These are phyloP conservation scores for Lucilia sericata DNA, from an alignment of 1,140 invertebrate genomes.

Conservation along the genomic window DNA sequence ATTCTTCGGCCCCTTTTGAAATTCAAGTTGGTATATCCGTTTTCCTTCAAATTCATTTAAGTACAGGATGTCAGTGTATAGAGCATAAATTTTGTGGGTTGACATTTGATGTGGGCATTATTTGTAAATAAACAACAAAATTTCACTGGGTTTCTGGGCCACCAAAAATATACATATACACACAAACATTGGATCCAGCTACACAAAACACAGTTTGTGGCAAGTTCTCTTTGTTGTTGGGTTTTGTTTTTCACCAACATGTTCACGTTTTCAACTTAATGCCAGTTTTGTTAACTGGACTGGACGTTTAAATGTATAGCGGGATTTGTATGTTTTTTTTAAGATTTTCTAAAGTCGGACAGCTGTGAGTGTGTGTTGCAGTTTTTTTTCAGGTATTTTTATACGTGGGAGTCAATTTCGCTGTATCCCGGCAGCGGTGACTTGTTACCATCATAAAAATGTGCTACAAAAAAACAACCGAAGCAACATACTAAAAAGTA, in stretches of 20 bases:
- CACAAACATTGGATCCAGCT: background rate
- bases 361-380: background rate
- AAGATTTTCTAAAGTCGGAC: background rate
- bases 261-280: conserved; percentile 28
- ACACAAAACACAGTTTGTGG: background rate
- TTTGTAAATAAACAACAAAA: conserved; percentile 10
- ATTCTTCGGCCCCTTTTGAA: background rate
- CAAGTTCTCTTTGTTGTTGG: conserved; percentile 8
- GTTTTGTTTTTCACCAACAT: background rate
- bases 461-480: background rate
- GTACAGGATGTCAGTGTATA: background rate
- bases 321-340: conserved; percentile 17
- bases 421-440: background rate
- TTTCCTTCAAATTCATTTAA: background rate
- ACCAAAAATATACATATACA: conserved; percentile 32
- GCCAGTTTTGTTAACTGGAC: conserved; percentile 3
- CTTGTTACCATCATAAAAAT: background rate
- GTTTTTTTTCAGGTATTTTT: background rate
- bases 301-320: conserved; percentile 23
- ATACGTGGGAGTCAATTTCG: conserved; percentile 37
- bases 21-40: background rate
- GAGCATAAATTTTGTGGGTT: conserved; percentile 38
- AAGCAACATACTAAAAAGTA: too few species aligned
- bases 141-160: conserved; percentile 59
- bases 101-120: conserved; percentile 47